Evolutionary conservation across 2,888 invertebrate genomes (phyloP).

Genomic region (Neria commutata): DNA sequence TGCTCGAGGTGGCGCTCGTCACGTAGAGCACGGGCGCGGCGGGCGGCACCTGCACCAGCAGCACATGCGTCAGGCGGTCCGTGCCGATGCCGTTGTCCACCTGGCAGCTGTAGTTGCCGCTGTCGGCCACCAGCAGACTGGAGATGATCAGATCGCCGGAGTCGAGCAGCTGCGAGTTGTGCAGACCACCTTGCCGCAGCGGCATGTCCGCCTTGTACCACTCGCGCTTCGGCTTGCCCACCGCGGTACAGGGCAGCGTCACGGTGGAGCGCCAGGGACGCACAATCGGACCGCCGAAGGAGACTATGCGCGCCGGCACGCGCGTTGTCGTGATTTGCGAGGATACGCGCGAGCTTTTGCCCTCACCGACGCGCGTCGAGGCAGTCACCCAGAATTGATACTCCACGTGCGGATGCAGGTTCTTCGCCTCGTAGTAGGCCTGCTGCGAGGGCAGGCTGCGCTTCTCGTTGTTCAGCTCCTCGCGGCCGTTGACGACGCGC

Average conservation of each 20-base stretch:
- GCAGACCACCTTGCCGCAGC: slow-evolving; percentile 66
- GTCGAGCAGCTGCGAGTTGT: slow-evolving; percentile 69
- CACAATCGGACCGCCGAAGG: slow-evolving; percentile 72
- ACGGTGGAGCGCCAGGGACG: slow-evolving; percentile 73
- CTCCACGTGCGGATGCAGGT: slow-evolving; percentile 72
- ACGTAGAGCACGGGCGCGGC: slow-evolving; percentile 75
- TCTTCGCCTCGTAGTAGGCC: slow-evolving; percentile 71
- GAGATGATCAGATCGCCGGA: slow-evolving; percentile 71
- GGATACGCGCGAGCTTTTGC: slow-evolving; percentile 73
- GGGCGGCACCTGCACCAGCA: slow-evolving; percentile 78
- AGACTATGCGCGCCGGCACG: slow-evolving; percentile 73
- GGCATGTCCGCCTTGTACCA: slow-evolving; percentile 70
- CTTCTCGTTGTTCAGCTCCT: slow-evolving; percentile 73
- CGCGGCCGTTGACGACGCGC: slow-evolving; percentile 70
- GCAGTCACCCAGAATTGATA: slow-evolving; percentile 83
- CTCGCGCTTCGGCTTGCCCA: slow-evolving; percentile 70
- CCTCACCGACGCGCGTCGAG: slow-evolving; percentile 78
- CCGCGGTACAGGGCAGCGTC: slow-evolving; percentile 69
- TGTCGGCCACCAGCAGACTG: slow-evolving; percentile 69
- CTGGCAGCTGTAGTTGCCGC: slow-evolving; percentile 76
- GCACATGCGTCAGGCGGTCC: slow-evolving; percentile 69
- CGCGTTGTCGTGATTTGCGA: slow-evolving; percentile 71
- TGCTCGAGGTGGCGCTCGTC: slow-evolving; percentile 76
- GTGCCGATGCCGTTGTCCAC: slow-evolving; percentile 72
- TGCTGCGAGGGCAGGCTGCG: slow-evolving; percentile 70